phyloP scores from a whole-genome alignment of 2,888 invertebrate genomes.

The Leptogaster cylindrica region DNA sequence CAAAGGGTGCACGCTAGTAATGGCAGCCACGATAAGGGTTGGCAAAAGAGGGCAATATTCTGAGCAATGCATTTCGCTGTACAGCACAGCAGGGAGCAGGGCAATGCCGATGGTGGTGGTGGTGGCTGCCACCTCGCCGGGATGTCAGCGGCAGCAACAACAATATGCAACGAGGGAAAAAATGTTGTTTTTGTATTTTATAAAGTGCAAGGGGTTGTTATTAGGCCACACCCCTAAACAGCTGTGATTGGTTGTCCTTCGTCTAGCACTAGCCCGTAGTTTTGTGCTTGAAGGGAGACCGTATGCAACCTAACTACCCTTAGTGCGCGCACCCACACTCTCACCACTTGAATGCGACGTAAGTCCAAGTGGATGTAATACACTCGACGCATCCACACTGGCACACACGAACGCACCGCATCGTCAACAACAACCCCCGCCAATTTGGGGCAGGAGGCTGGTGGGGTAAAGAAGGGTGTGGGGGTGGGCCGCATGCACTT shows the following conservation, averaged over 20 bases:
- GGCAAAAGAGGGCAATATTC: conserved; percentile 33
- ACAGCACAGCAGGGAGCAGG: conserved; percentile 23
- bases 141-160: conserved; percentile 12
- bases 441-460: too few relatives aligned
- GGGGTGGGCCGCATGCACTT: conserved; percentile 21
- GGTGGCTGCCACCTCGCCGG: background rate
- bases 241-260: conserved; percentile 46
- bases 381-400: conserved; percentile 9
- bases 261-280: conserved; percentile 39
- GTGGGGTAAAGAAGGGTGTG: too few relatives aligned
- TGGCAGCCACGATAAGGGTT: conserved; percentile 35
- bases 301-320: conserved; percentile 26
- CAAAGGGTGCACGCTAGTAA: conserved; percentile 15
- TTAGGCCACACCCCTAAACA: conserved; percentile 46
- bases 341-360: background rate
- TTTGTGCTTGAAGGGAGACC: conserved; percentile 28
- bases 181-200: conserved; percentile 35
- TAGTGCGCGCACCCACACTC: conserved; percentile 35
- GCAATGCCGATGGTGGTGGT: conserved; percentile 22
- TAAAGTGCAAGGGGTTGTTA: conserved; percentile 43
- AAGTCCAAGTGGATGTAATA: conserved; percentile 20
- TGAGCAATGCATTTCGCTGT: conserved; percentile 40
- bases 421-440: conserved; percentile 1
- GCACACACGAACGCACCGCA: conserved; percentile 27
- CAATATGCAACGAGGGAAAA: conserved; percentile 22